Base-by-base conservation (phyloP, 1,140 invertebrate genomes). In the Cydia pomonella region DNA sequence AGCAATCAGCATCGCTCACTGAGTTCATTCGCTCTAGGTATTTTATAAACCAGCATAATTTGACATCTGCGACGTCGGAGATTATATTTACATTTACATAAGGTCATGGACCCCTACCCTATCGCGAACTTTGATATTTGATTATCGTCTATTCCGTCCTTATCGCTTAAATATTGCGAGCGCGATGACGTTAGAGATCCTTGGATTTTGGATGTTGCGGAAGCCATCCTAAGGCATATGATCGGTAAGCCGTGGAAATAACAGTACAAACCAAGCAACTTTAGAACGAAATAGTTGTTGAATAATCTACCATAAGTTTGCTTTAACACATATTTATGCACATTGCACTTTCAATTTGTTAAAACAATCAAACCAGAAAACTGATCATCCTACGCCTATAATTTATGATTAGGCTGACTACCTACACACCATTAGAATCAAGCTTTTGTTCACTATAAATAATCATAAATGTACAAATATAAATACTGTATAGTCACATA, bases 371-470 rank as follows among this genome's bases (percentile, higher is more conserved):
- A 1, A 50, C 18, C 47, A 50, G 47, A 50, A 59, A 23, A 21
- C 47, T 50, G 50, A 59, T 59, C 50, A 59, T 59, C 50, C 50
- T 59, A 59, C 50, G 50, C 50, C 1, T 59, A n/a, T 59, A 23
- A 21, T 21, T 21, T 59, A 59, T 59, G 18, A 21, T 21, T 59
- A 44, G 47, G 1, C 18, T 59, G 50, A 5, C 47, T 50, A 18
- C 47, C 47, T 50, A 50, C 47, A 18, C 47, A 16, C 2, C 13
- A 18, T n/a, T 4, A 50, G 13, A 1, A 16, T 3, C 16, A 50
- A 12, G 13, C 50, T 23, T 21, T 59, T 59, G 18, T 59, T 59
- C 16, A 59, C 50, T n/a, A n/a, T 50, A 16, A n/a, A 50, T 50
- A 18, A 50, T 1, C 41, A 18, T 50, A n/a, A 18, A 41, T 41